Evolutionary conservation across 2,113 vertebrate species (phyloP).

Genomic region (Dunckerocampus dactyliophorus): DNA sequence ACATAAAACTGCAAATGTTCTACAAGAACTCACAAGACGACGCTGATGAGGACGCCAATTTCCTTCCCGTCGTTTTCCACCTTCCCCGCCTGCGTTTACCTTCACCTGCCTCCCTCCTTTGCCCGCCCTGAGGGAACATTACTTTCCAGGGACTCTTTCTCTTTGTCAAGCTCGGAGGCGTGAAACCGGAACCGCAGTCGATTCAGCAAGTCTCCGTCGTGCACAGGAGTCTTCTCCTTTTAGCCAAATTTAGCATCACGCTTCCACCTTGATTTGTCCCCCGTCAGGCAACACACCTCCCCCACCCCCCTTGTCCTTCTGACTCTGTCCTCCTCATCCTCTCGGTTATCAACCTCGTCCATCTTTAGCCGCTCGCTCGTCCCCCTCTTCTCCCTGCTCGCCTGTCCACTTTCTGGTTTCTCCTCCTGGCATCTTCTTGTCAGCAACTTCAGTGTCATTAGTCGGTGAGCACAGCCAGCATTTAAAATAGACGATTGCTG

Average conservation of each 20-base stretch:
- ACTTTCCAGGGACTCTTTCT: slow-evolving; percentile 53
- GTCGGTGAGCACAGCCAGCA: slow-evolving; percentile 8
- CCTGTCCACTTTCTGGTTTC: background rate
- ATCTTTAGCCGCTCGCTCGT: slow-evolving; percentile 6
- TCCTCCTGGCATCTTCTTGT: background rate
- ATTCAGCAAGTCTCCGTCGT: slow-evolving; percentile 75
- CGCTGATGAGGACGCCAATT: slow-evolving; percentile 5
- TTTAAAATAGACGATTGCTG: slow-evolving; percentile 29
- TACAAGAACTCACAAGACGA: background rate
- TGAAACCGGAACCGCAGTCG: slow-evolving; percentile 73
- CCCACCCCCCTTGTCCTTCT: slow-evolving; percentile 20
- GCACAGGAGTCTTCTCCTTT: slow-evolving; percentile 74
- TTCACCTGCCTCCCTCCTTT: slow-evolving; percentile 40
- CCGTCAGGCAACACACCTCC: slow-evolving; percentile 37
- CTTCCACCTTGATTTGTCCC: slow-evolving; percentile 80
- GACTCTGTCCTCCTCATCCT: slow-evolving; percentile 32
- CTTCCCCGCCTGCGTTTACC: slow-evolving; percentile 26
- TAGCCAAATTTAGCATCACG: slow-evolving; percentile 85
- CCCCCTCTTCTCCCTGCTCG: background rate
- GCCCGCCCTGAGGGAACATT: slow-evolving; percentile 62
- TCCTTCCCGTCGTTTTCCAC: slow-evolving; percentile 25
- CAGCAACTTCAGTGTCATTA: slow-evolving; percentile 27
- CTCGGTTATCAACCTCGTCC: slow-evolving; percentile 15
- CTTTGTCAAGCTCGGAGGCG: slow-evolving; percentile 65
- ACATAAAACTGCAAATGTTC: slow-evolving; percentile 51